Evolutionary conservation across 2,888 invertebrate species (phyloP).

Genomic region (Cryptosula pallasiana): DNA sequence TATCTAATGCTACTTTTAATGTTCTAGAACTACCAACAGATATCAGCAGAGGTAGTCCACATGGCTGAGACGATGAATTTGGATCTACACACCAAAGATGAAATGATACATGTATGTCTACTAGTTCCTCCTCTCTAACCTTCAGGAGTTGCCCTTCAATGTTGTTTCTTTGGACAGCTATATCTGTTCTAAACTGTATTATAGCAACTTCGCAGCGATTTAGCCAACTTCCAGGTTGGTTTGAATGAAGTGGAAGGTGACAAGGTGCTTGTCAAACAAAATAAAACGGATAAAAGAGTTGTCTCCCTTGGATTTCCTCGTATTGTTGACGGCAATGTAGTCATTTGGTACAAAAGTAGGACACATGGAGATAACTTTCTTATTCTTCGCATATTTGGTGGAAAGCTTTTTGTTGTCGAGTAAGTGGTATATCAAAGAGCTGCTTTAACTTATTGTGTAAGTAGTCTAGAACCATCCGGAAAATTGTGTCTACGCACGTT

Average conservation of each 20-base stretch:
- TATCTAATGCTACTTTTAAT: not conserved
- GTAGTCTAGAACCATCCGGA: too few relatives aligned
- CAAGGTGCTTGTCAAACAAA: conserved; percentile 7
- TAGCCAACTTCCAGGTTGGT: conserved; percentile 13
- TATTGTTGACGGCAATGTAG: conserved; percentile 20
- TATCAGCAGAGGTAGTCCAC: conserved; percentile 15
- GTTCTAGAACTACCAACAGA: conserved; percentile 19
- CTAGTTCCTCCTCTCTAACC: too few relatives aligned
- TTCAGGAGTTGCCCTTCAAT: too few relatives aligned
- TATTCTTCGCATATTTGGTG: conserved; percentile 15
- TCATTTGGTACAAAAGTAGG: conserved; percentile 21
- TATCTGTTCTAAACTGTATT: too few relatives aligned
- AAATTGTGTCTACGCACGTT: too few relatives aligned
- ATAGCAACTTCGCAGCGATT: conserved; percentile 18
- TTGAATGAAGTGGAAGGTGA: conserved; percentile 14
- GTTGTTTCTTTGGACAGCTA: too few relatives aligned
- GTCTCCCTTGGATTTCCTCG: conserved; percentile 21
- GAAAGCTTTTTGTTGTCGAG: conserved; percentile 21
- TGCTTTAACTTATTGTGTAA: too few relatives aligned
- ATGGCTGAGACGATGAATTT: conserved; percentile 21
- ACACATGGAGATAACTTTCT: conserved; percentile 22
- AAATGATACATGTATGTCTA: conserved; percentile 17
- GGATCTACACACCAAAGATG: conserved; percentile 11
- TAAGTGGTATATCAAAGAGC: not conserved
- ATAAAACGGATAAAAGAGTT: not conserved